phyloP scores from a whole-genome alignment of 2,797 vertebrate genomes.

The Muraenolepis orangiensis region DNA sequence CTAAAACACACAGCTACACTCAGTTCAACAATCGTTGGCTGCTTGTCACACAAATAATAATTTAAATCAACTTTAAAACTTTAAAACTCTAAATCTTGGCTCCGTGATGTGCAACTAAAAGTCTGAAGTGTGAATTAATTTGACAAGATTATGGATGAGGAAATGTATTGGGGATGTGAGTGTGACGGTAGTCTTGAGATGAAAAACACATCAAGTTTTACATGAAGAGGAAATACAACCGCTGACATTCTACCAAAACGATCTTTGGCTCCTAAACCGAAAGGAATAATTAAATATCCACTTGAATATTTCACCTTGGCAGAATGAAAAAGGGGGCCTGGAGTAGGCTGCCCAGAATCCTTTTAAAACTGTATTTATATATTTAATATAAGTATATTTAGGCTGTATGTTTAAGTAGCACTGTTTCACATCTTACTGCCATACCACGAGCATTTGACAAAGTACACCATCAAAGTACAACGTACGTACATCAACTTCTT shows the following conservation, averaged over 20 bases:
- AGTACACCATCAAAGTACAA: no score
- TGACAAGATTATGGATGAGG: neutral
- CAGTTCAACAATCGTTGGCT: no score
- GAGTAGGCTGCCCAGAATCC: neutral
- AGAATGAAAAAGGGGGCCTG: neutral
- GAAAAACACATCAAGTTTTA: neutral
- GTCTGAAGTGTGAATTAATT: conserved; percentile 12
- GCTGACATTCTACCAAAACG: neutral
- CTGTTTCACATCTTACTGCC: neutral
- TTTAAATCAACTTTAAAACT: no score
- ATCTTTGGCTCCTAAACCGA: neutral
- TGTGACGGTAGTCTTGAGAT: neutral
- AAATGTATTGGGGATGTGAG: neutral
- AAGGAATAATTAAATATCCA: neutral
- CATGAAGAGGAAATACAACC: neutral
- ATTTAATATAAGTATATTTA: neutral
- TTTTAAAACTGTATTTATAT: neutral
- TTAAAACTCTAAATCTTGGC: no score
- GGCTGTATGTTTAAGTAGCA: neutral
- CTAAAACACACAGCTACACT: neutral
- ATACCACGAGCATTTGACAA: neutral
- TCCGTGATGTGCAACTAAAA: neutral
- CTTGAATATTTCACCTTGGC: neutral
- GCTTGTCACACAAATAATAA: no score
- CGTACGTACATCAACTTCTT: neutral